Evolutionary conservation across 2,888 invertebrate genomes (phyloP).

Genomic region (Busseola fusca): DNA sequence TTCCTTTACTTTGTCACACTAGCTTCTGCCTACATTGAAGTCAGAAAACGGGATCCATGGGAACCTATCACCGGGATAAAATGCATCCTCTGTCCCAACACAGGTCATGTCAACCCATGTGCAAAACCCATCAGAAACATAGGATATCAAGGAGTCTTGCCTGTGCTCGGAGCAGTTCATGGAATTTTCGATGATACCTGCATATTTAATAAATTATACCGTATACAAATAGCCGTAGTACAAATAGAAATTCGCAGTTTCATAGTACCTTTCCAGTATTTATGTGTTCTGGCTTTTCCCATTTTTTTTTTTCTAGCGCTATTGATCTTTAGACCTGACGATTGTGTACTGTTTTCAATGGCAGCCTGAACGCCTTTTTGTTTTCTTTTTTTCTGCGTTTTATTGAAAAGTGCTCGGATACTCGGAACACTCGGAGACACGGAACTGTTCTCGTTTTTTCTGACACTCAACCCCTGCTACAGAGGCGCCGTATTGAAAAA

Average conservation of each 20-base stretch:
- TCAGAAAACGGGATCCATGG: neutral
- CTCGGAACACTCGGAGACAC: constrained; percentile 1
- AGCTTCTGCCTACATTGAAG: neutral
- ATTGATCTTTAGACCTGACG: constrained; percentile 32
- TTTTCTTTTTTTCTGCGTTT: constrained; percentile 38
- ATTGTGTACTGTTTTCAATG: constrained; percentile 35
- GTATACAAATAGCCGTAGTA: neutral
- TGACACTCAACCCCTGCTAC: neutral
- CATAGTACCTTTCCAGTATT: neutral
- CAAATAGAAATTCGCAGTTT: neutral
- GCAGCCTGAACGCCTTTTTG: constrained; percentile 20
- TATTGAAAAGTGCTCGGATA: constrained; percentile 30
- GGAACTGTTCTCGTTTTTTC: constrained; percentile 15
- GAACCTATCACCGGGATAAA: neutral
- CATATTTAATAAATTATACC: neutral
- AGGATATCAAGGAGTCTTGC: neutral
- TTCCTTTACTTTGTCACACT: neutral
- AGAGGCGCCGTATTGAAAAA: constrained; percentile 27
- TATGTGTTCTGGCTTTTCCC: neutral
- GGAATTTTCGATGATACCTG: neutral
- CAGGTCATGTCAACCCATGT: neutral
- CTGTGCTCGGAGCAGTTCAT: neutral
- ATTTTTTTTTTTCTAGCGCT: constrained; percentile 14
- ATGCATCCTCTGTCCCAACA: neutral
- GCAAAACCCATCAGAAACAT: too few species aligned